phyloP scores from a whole-genome alignment of 2,888 invertebrate species.

The Lingula anatina region DNA sequence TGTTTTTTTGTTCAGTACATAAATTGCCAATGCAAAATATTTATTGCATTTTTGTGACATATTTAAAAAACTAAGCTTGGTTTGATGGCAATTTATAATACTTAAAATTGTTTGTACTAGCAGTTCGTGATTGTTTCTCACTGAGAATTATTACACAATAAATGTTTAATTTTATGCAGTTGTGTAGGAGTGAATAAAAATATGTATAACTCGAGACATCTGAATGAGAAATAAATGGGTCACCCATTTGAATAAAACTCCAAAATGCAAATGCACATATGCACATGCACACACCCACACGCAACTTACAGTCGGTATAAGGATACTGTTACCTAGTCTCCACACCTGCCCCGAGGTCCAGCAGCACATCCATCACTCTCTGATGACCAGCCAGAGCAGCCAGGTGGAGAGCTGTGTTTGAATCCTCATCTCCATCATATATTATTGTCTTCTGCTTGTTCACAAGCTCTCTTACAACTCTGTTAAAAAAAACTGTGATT shows the following conservation, averaged over 20 bases:
- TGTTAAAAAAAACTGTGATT: slow-evolving; percentile 14
- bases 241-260: neutral
- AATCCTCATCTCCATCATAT: slow-evolving; percentile 52
- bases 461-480: slow-evolving; percentile 47
- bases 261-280: neutral
- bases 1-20: too few species aligned
- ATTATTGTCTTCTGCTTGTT: slow-evolving; percentile 41
- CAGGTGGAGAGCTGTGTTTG: slow-evolving; percentile 53
- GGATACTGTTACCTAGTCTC: slow-evolving; percentile 48
- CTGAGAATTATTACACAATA: too few species aligned
- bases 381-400: slow-evolving; percentile 52
- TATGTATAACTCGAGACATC: too few species aligned
- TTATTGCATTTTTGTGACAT: too few species aligned
- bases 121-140: too few species aligned
- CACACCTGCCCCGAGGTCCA: slow-evolving; percentile 52
- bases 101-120: too few species aligned
- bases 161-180: neutral
- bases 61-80: too few species aligned
- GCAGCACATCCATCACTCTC: slow-evolving; percentile 43
- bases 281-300: neutral
- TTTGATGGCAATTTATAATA: too few species aligned
- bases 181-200: too few species aligned
- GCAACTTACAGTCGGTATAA: too few species aligned
- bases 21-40: too few species aligned
- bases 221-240: neutral